These are phyloP conservation scores for Iselma pallidipennis DNA, from an alignment of 2,888 invertebrate genomes.

Conservation along the genomic window DNA sequence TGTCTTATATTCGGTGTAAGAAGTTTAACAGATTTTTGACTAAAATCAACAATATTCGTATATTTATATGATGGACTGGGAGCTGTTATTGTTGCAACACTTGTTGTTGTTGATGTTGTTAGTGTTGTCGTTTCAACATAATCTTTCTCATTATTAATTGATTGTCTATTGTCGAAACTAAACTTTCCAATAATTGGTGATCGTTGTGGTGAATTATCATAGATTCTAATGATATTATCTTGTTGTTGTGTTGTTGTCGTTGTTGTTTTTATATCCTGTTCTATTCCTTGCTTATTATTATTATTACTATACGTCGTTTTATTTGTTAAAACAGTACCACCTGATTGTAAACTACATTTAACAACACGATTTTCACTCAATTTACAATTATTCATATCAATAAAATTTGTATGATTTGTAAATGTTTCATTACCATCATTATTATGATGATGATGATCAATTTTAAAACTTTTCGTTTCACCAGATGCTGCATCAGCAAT, in stretches of 20 bases:
- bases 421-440: constrained; percentile 32
- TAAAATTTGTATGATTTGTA: constrained; percentile 34
- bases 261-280: neutral
- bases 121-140: neutral
- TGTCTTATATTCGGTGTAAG: constrained; percentile 55
- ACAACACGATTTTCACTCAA: constrained; percentile 67
- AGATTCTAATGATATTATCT: constrained; percentile 49
- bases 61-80: constrained; percentile 39
- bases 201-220: constrained; percentile 41
- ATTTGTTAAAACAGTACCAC: constrained; percentile 68
- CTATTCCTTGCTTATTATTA: constrained; percentile 27
- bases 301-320: constrained; percentile 45
- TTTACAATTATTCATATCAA: constrained; percentile 45
- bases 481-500: constrained; percentile 68
- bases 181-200: constrained; percentile 40
- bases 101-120: neutral
- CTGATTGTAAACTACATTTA: constrained; percentile 79
- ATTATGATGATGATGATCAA: constrained; percentile 46
- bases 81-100: neutral
- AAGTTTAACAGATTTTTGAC: constrained; percentile 54
- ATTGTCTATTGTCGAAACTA: neutral
- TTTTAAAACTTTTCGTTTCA: constrained; percentile 63
- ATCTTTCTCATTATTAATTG: neutral
- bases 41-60: constrained; percentile 53
- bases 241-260: constrained; percentile 17